These are phyloP conservation scores for Gymnoscopelus microlampas DNA, from an alignment of 2,797 vertebrate species.

Conservation along the genomic window DNA sequence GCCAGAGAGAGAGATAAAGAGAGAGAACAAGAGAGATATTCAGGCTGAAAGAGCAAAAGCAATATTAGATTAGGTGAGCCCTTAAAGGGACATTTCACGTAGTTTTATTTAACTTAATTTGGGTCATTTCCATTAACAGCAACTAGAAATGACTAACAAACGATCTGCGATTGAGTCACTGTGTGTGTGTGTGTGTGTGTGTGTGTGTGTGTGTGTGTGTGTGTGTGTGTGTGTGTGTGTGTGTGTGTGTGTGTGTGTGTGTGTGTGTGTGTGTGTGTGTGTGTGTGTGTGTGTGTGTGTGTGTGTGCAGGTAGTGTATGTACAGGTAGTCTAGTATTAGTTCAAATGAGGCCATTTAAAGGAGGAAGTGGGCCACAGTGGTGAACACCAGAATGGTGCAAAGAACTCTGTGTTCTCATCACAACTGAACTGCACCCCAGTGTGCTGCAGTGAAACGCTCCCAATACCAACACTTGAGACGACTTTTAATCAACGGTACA, in stretches of 20 bases:
- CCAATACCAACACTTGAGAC: too few relatives aligned
- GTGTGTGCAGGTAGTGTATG: neutral
- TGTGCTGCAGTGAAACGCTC: too few relatives aligned
- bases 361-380: too few relatives aligned
- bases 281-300: neutral
- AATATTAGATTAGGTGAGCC: constrained; percentile 1
- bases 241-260: constrained; percentile 1
- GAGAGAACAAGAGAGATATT: neutral
- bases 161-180: constrained; percentile 22
- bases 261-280: constrained; percentile 15
- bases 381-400: too few relatives aligned
- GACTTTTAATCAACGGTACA: too few relatives aligned
- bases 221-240: constrained; percentile 3
- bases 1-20: neutral
- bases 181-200: constrained; percentile 8
- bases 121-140: constrained; percentile 8
- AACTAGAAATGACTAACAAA: constrained; percentile 7
- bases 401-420: too few relatives aligned
- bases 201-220: constrained; percentile 1
- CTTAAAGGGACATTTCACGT: constrained; percentile 18
- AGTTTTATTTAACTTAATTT: constrained; percentile 24
- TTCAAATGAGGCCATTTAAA: too few relatives aligned
- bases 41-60: too few relatives aligned
- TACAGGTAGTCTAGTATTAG: neutral
- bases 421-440: too few relatives aligned